phyloP scores from a whole-genome alignment of 2,888 invertebrate genomes.

The Drosophila merina region DNA sequence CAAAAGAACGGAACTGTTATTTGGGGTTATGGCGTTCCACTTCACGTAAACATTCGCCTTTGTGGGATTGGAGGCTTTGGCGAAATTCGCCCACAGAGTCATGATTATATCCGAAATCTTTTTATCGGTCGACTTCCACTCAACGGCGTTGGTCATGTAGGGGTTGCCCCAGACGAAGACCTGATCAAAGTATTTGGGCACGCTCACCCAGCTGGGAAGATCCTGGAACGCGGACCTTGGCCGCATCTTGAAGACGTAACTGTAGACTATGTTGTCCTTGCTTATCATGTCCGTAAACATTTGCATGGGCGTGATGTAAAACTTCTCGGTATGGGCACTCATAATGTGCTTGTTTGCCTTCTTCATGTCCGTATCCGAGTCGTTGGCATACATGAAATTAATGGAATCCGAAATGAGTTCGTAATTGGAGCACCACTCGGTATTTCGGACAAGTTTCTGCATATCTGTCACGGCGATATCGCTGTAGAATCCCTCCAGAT shows the following conservation, averaged over 20 bases:
- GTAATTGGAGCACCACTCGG: slow-evolving; percentile 87
- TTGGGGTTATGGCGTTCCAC: slow-evolving; percentile 89
- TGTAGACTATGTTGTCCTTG: slow-evolving; percentile 86
- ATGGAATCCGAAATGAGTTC: slow-evolving; percentile 89
- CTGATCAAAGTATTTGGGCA: slow-evolving; percentile 92
- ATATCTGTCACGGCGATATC: slow-evolving; percentile 88
- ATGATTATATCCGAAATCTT: slow-evolving; percentile 91
- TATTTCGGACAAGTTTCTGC: slow-evolving; percentile 84
- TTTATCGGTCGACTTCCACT: slow-evolving; percentile 92
- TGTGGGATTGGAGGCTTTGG: slow-evolving; percentile 89
- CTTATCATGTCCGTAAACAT: slow-evolving; percentile 88
- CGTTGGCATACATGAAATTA: slow-evolving; percentile 89
- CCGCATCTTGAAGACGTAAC: slow-evolving; percentile 91
- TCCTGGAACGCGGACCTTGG: slow-evolving; percentile 88
- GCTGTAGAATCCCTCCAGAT: slow-evolving; percentile 87
- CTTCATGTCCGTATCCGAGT: slow-evolving; percentile 87
- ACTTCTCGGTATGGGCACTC: slow-evolving; percentile 90
- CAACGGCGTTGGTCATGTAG: slow-evolving; percentile 87
- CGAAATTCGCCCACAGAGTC: slow-evolving; percentile 92
- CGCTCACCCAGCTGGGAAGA: slow-evolving; percentile 91
- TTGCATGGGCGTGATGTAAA: slow-evolving; percentile 89
- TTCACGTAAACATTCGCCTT: slow-evolving; percentile 89
- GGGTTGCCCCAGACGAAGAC: slow-evolving; percentile 93
- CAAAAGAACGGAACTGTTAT: slow-evolving; percentile 89
- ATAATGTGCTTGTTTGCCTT: slow-evolving; percentile 87